These are phyloP conservation scores for Tangara arthus DNA, from an alignment of 2,797 vertebrate genomes.

Conservation along the genomic window DNA sequence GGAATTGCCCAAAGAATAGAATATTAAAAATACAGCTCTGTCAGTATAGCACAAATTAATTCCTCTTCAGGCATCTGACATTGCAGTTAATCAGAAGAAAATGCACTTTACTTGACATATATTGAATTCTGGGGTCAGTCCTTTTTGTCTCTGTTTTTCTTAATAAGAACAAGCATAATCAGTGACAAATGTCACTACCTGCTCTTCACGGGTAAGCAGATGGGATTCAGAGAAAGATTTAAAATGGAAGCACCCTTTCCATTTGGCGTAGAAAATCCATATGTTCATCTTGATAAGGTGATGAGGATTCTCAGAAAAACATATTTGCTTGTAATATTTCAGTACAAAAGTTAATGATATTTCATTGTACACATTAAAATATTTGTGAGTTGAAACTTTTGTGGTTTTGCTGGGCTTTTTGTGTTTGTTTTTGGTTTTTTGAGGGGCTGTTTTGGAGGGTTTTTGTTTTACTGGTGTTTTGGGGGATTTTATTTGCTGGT, in stretches of 20 bases:
- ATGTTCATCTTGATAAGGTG: conserved; percentile 79
- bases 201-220: conserved; percentile 74
- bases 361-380: background rate
- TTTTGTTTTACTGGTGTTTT: background rate
- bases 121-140: background rate
- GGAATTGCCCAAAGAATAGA: conserved; percentile 84
- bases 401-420: accelerated
- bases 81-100: conserved; percentile 76
- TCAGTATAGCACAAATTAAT: conserved; percentile 80
- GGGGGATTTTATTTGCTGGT: too few relatives aligned
- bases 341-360: background rate
- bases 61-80: conserved; percentile 79
- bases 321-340: background rate
- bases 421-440: background rate
- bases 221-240: conserved; percentile 80
- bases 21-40: conserved; percentile 79
- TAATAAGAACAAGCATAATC: background rate
- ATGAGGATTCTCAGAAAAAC: background rate
- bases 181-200: background rate
- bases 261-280: conserved; percentile 73
- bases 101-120: conserved; percentile 79
- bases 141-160: background rate
- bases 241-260: conserved; percentile 73
- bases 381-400: background rate
- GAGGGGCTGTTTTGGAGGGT: accelerated